Evolutionary conservation across 2,797 vertebrate genomes (phyloP).

Genomic region (Chelonia mydas): DNA sequence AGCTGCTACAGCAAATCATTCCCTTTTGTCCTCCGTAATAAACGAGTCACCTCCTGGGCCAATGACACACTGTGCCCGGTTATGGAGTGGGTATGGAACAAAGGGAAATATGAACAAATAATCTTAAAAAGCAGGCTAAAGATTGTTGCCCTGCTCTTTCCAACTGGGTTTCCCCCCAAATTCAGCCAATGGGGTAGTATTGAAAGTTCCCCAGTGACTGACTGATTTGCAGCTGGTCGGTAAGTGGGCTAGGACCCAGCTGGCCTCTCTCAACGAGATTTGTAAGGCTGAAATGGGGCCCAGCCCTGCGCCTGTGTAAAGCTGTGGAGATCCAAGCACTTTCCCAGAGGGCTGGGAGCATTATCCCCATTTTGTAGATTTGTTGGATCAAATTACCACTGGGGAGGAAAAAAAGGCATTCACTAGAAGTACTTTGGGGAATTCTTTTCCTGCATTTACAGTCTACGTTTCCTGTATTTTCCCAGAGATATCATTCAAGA

Average conservation of each 20-base stretch:
- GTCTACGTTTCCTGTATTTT: conserved; percentile 15
- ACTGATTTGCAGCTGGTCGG: neutral
- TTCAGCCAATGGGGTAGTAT: neutral
- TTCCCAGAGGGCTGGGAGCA: neutral
- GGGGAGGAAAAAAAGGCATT: conserved; percentile 41
- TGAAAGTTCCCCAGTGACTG: neutral
- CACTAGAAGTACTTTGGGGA: conserved; percentile 4
- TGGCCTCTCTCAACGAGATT: neutral
- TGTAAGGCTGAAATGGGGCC: neutral
- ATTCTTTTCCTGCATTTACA: conserved; percentile 40
- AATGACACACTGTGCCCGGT: neutral
- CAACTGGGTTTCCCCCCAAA: neutral
- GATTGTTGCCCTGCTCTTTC: neutral
- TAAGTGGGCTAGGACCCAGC: neutral
- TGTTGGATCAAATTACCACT: conserved; percentile 37
- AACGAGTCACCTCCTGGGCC: accelerated
- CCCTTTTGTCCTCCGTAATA: accelerated
- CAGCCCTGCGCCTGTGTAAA: accelerated
- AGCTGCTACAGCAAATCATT: neutral
- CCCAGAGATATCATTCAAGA: conserved; percentile 1
- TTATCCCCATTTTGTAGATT: conserved; percentile 37
- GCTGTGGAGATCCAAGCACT: neutral
- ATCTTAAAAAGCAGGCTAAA: neutral
- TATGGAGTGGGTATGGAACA: accelerated
- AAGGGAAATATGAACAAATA: accelerated